These are phyloP conservation scores for Drosophila arizonae DNA, from an alignment of 1,140 invertebrate genomes.

Conservation along the genomic window DNA sequence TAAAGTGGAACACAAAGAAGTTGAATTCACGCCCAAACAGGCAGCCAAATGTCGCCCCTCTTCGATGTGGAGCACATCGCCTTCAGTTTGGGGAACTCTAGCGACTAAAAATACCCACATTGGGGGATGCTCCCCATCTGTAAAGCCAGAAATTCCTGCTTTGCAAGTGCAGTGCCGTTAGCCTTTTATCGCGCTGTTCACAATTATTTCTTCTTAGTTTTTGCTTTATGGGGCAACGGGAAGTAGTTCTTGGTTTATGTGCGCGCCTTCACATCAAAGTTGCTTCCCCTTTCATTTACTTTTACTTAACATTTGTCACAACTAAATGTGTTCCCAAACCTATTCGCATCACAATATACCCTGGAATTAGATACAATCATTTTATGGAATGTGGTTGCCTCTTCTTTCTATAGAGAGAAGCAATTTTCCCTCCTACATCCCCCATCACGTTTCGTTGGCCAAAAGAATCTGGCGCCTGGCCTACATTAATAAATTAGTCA, in stretches of 20 bases:
- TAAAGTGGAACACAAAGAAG: conserved; percentile 43
- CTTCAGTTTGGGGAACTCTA: conserved; percentile 10
- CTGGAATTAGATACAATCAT: too few species aligned
- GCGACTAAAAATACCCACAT: conserved; percentile 24
- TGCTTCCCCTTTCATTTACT: not conserved
- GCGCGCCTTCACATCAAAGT: conserved; percentile 17
- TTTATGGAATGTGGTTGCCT: too few species aligned
- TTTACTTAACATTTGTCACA: conserved; percentile 17
- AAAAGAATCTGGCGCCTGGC: conserved; percentile 14
- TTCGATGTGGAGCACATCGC: conserved; percentile 16
- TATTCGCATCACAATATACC: not conserved
- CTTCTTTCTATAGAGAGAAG: too few species aligned
- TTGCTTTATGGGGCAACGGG: not conserved
- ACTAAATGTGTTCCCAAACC: conserved; percentile 2
- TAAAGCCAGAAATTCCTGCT: conserved; percentile 30
- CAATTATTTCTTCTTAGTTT: not conserved
- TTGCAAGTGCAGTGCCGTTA: conserved; percentile 28
- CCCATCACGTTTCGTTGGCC: not conserved
- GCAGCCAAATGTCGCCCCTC: conserved; percentile 21
- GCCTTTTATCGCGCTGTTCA: conserved; percentile 8
- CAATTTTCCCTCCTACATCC: too few species aligned
- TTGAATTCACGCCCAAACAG: not conserved
- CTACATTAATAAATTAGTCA: conserved; percentile 38
- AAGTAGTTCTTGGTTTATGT: conserved; percentile 23
- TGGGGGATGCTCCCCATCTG: conserved; percentile 2